Base-by-base conservation (phyloP, 2,797 vertebrate genomes). In the Coranthus polyacanthus region DNA sequence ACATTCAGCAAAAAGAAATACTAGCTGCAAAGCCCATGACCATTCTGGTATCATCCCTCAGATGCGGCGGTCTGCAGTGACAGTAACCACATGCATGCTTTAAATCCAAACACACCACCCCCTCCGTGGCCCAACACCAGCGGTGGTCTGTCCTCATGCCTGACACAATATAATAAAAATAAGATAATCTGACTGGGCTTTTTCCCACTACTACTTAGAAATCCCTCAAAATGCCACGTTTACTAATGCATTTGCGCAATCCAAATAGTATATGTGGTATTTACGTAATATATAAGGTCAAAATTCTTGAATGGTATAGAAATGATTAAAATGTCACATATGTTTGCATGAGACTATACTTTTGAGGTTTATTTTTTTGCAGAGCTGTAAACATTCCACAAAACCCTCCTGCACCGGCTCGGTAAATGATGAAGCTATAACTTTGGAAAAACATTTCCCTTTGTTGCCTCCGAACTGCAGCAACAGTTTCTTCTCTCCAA, bases 51-150 rank as follows among this genome's bases (percentile, higher is more conserved):
- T 73, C 47, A 32, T 58, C 60, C 56, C 54, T 49, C 53, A 22
- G 78, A 72, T 54, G 54, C 69, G 64, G 18, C 69, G 72, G 77
- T 82, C 69, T 66, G 71, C 68, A 57, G 56, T 82, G 82, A 85
- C 78, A 75, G 51, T 72, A 77, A 87, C 84, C 84, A 81, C 78
- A 85, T 32, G 42, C 67, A 78, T 79, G 79, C 62, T 45, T 68
- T 65, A 50, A 75, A 77, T 84, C 80, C 60, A 89, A 89, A 88
- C 82, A 88, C 67, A 69, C 51, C 58, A 29, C 8, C 49, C 54
- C 45, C 24, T 68, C 49, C 17, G 18, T 73, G 56, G 62, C 11
- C 1, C 57, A 69, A 44, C 83, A 64, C 15, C 51, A 18, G 39
- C 13, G 79, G 75, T 82, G 78, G 83, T 85, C 81, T 61, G 67